Conservation (phyloP, 2,888 invertebrate genomes). For the Chloroclystis v-ata region DNA sequence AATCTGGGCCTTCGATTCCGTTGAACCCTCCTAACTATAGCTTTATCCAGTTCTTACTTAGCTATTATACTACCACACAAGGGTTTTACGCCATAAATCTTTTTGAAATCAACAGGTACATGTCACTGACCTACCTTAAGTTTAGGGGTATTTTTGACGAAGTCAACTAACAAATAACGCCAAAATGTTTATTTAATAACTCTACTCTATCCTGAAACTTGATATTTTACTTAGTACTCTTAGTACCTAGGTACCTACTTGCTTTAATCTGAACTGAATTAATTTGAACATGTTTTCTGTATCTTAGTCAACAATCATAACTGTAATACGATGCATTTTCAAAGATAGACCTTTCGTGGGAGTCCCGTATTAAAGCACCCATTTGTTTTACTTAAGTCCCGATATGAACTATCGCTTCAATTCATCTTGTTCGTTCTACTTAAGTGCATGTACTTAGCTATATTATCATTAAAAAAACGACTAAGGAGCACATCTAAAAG, state of each 20-base stretch:
- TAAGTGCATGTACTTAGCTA: neutral
- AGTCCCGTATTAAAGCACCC: constrained; percentile 50
- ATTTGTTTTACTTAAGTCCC: constrained; percentile 59
- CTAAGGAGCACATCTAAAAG: too few relatives aligned
- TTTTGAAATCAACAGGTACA: constrained; percentile 21
- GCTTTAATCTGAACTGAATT: neutral
- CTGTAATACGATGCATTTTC: neutral
- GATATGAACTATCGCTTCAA: constrained; percentile 52
- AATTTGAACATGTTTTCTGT: neutral
- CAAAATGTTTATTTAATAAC: too few relatives aligned
- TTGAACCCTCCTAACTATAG: constrained; percentile 4
- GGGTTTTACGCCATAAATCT: constrained; percentile 18
- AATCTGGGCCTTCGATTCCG: constrained; percentile 23
- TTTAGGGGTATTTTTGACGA: constrained; percentile 21
- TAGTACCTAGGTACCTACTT: too few relatives aligned
- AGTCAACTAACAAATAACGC: constrained; percentile 10
- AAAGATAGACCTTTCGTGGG: constrained; percentile 27
- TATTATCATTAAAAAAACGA: neutral
- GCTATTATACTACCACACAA: constrained; percentile 10
- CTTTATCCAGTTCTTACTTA: constrained; percentile 9
- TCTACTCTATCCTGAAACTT: too few relatives aligned
- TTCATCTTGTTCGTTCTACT: constrained; percentile 40
- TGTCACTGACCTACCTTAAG: constrained; percentile 28
- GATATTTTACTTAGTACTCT: neutral
- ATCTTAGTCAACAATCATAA: neutral